A percentile compares a stretch with the other conserved stretches of the same genome.
phyloP scores from a whole-genome alignment of 2,888 invertebrate genomes.

The Baronia brevicornis region DNA sequence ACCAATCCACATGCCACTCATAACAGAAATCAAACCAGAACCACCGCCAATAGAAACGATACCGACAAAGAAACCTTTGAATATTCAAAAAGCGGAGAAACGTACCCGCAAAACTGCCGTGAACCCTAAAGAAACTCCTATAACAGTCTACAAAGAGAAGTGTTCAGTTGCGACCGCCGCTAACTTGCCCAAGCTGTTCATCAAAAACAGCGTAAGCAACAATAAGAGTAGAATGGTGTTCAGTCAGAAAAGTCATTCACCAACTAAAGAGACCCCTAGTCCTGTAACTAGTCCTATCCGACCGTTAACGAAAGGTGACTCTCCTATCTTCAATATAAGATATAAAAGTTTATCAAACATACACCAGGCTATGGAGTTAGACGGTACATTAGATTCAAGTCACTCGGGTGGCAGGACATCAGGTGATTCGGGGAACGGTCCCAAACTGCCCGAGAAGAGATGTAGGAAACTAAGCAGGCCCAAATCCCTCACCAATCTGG shows the following conservation, averaged over 20 bases:
- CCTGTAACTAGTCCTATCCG: conserved; percentile 70
- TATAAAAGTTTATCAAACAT: conserved; percentile 82
- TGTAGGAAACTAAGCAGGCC: conserved; percentile 88
- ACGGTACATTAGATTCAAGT: conserved; percentile 92
- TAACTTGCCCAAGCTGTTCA: conserved; percentile 84
- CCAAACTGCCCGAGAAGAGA: conserved; percentile 88
- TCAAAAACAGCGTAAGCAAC: conserved; percentile 82
- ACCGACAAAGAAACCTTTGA: conserved; percentile 84
- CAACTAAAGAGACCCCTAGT: conserved; percentile 82
- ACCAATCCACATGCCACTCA: conserved; percentile 71
- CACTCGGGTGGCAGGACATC: conserved; percentile 91
- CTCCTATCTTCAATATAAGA: conserved; percentile 85
- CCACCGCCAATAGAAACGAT: conserved; percentile 95
- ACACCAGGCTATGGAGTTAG: conserved; percentile 83
- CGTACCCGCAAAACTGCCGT: conserved; percentile 81
- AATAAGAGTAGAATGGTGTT: conserved; percentile 79
- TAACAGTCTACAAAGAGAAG: conserved; percentile 75
- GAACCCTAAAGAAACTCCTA: conserved; percentile 70
- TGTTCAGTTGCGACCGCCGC: conserved; percentile 69
- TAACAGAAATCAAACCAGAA: conserved; percentile 83
- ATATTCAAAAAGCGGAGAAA: conserved; percentile 80
- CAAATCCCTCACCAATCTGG: conserved; percentile 89
- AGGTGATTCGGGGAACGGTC: conserved; percentile 86
- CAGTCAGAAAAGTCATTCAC: conserved; percentile 82
- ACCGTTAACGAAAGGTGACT: conserved; percentile 79